Conservation (phyloP, 2,888 invertebrate genomes). For the Coelinius sp. region DNA sequence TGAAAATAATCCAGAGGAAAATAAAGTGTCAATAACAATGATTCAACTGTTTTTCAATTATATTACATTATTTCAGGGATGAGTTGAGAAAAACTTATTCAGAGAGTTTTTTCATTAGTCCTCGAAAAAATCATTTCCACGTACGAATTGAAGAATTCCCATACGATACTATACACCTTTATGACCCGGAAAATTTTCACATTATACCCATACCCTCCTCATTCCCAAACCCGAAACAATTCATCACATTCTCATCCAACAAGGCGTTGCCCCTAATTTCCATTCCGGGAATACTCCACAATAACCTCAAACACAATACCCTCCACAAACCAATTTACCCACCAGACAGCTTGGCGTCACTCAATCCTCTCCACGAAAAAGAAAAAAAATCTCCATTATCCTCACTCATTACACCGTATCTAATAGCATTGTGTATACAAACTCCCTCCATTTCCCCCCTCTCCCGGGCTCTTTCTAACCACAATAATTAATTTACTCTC, state of each 20-base stretch:
- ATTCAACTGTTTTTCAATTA: too few species aligned
- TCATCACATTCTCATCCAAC: not conserved
- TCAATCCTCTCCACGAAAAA: not conserved
- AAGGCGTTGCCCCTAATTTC: not conserved
- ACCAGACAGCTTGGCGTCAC: slow-evolving; percentile 17
- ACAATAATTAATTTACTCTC: slow-evolving; percentile 42
- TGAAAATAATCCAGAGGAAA: not conserved
- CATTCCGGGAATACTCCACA: not conserved
- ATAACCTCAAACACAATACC: slow-evolving; percentile 8
- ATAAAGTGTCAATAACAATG: not conserved
- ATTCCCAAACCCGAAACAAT: slow-evolving; percentile 1
- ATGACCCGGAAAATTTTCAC: not conserved
- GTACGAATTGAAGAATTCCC: not conserved
- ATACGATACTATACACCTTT: not conserved
- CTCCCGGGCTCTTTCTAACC: not conserved
- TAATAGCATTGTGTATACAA: slow-evolving; percentile 37
- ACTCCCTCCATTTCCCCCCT: not conserved
- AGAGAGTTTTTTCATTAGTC: too few species aligned
- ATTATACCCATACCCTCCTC: not conserved
- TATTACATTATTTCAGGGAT: too few species aligned
- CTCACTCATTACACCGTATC: slow-evolving; percentile 30
- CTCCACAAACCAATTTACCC: not conserved
- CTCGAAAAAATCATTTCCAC: not conserved
- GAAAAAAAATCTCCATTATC: slow-evolving; percentile 9
- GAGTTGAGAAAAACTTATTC: too few species aligned